A percentile compares a stretch with the other conserved stretches of the same genome.
Evolutionary conservation across 2,113 vertebrate species (phyloP).

Genomic region (Puffinus mauretanicus): DNA sequence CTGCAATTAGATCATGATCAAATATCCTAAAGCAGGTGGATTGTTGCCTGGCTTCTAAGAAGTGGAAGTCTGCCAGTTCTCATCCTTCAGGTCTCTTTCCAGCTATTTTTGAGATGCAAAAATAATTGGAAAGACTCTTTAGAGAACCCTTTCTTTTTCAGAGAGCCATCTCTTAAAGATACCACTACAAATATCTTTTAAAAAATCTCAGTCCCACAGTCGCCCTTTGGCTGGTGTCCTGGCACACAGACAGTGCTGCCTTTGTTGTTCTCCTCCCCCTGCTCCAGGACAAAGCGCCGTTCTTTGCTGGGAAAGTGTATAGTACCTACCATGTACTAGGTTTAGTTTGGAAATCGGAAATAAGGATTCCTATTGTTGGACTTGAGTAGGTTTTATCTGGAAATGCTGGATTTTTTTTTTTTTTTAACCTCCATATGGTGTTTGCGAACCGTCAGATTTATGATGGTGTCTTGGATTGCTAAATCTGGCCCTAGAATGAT

Average conservation of each 20-base stretch:
- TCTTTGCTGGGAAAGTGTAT: background rate
- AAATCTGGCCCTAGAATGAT: background rate
- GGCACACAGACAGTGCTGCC: background rate
- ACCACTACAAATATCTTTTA: background rate
- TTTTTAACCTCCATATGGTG: background rate
- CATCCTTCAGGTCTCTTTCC: background rate
- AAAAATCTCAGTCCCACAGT: background rate
- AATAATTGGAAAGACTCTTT: background rate
- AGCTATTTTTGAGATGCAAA: background rate
- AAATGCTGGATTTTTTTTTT: background rate
- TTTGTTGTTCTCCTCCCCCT: background rate
- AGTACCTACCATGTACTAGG: background rate
- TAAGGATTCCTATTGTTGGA: background rate
- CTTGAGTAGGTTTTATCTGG: background rate
- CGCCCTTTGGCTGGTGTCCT: background rate
- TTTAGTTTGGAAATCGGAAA: background rate
- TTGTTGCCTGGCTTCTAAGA: background rate
- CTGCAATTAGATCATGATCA: background rate
- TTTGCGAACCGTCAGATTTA: background rate
- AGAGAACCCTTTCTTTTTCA: background rate
- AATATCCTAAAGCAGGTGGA: slow-evolving; percentile 8
- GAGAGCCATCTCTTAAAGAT: background rate
- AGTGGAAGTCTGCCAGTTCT: slow-evolving; percentile 8
- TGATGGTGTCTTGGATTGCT: background rate
- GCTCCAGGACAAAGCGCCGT: background rate